Conservation (phyloP, 2,797 vertebrate genomes). For the Hoplostethus atlanticus region DNA sequence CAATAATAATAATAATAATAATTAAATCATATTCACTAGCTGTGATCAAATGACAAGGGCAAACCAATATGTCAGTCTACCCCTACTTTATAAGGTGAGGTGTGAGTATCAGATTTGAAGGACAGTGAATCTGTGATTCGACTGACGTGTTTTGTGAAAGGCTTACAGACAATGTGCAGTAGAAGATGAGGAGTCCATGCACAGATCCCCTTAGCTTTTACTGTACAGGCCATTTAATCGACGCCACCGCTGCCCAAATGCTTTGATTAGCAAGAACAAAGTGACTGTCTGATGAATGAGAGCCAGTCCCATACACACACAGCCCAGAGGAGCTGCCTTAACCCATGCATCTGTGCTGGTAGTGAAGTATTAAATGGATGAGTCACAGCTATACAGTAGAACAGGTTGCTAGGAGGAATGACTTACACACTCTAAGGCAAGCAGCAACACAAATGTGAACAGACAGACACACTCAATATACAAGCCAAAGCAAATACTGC, state of each 20-base stretch:
- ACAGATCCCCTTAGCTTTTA: background rate
- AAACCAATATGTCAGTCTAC: no score
- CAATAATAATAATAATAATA: no score
- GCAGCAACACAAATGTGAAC: no score
- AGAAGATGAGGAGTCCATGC: background rate
- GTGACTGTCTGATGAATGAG: slow-evolving; percentile 47
- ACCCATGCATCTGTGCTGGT: slow-evolving; percentile 13
- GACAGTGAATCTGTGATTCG: no score
- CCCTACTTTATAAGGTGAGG: no score
- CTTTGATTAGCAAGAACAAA: slow-evolving; percentile 49
- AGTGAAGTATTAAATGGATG: background rate
- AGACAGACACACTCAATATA: no score
- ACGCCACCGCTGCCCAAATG: slow-evolving; percentile 47
- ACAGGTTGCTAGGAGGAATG: background rate
- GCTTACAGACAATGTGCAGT: background rate
- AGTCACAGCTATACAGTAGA: background rate
- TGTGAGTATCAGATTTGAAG: no score
- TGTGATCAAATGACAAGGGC: no score
- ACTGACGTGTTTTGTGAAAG: background rate
- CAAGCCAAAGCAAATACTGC: no score
- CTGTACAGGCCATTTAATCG: slow-evolving; percentile 37
- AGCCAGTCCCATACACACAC: slow-evolving; percentile 37
- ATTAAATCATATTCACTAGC: no score
- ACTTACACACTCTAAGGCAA: background rate
- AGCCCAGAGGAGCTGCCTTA: slow-evolving; percentile 34